Conservation (phyloP, 2,888 invertebrate genomes). For the Vanessa cardui region DNA sequence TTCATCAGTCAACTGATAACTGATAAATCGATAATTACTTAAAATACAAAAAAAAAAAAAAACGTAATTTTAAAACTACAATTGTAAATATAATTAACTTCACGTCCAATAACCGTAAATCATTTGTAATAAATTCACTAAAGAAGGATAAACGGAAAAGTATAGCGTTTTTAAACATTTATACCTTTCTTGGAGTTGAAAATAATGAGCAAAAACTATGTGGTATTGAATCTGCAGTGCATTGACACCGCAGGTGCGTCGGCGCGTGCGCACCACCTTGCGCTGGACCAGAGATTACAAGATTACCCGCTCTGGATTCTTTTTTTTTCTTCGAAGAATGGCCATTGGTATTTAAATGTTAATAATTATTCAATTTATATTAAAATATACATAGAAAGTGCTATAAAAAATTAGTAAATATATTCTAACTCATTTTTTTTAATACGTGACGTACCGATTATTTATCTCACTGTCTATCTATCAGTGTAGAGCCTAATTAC, state of each 20-base stretch:
- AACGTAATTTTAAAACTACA: background rate
- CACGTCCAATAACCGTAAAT: slow-evolving; percentile 14
- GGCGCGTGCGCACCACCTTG: slow-evolving; percentile 53
- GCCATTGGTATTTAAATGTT: slow-evolving; percentile 27
- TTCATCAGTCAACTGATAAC: background rate
- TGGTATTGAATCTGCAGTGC: slow-evolving; percentile 46
- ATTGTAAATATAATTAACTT: slow-evolving; percentile 3
- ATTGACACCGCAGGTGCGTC: slow-evolving; percentile 58
- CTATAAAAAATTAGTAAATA: too few species aligned
- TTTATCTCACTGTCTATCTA: too few species aligned
- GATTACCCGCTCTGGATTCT: slow-evolving; percentile 37
- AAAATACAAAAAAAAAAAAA: background rate
- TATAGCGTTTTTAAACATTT: slow-evolving; percentile 11
- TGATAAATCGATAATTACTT: background rate
- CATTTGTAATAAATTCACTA: slow-evolving; percentile 15
- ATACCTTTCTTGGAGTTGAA: slow-evolving; percentile 21
- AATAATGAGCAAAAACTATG: slow-evolving; percentile 39
- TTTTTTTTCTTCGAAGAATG: slow-evolving; percentile 23
- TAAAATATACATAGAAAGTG: background rate
- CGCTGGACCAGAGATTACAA: slow-evolving; percentile 46
- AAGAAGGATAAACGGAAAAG: background rate
- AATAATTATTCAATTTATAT: background rate
- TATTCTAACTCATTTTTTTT: too few species aligned
- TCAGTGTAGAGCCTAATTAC: too few species aligned
- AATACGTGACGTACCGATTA: too few species aligned